These are phyloP conservation scores for Triplophysa dalaica DNA, from an alignment of 2,113 vertebrate species.

Conservation along the genomic window DNA sequence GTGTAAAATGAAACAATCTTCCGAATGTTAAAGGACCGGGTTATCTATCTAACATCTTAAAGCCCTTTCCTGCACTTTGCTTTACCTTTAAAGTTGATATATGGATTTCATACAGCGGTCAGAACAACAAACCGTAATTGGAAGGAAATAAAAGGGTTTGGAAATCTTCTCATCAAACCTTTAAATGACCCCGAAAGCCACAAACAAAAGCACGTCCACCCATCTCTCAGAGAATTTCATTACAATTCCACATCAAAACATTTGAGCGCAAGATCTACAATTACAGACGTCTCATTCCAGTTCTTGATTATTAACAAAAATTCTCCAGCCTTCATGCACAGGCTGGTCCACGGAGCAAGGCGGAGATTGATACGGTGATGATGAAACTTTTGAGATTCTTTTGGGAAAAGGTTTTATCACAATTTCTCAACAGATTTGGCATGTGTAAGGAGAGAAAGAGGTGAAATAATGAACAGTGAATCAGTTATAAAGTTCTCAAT, in stretches of 20 bases:
- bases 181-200: background rate
- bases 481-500: background rate
- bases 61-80: background rate
- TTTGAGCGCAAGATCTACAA: background rate
- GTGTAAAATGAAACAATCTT: background rate
- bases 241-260: constrained; percentile 29
- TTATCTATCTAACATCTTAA: background rate
- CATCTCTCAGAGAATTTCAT: background rate
- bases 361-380: background rate
- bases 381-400: background rate
- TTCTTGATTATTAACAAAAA: background rate
- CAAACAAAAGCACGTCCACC: constrained; percentile 29
- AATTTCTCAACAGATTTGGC: background rate
- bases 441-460: background rate
- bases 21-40: background rate
- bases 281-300: background rate
- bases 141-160: constrained; percentile 11
- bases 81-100: constrained; percentile 19
- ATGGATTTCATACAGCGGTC: constrained; percentile 30
- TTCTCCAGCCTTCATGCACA: background rate
- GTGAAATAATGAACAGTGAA: background rate
- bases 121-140: constrained; percentile 17
- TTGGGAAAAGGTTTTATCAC: background rate
- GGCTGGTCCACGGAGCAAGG: background rate
- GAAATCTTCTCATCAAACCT: constrained; percentile 18